Conservation (phyloP, 1,140 invertebrate species). For the Macrostomum lignano region DNA sequence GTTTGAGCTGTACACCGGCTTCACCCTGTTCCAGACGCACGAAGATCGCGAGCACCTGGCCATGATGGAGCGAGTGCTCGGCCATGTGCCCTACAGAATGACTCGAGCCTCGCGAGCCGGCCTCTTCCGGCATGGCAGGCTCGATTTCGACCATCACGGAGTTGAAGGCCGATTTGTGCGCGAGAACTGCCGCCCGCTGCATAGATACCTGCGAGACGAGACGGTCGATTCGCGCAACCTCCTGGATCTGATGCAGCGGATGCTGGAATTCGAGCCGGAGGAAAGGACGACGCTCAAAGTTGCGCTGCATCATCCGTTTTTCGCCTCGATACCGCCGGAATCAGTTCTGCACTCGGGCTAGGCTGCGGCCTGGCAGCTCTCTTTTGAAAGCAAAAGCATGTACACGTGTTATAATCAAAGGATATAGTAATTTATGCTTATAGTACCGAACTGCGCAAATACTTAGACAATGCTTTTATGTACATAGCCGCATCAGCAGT, state of each 20-base stretch:
- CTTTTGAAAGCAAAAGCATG: too few species aligned
- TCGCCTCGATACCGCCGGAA: background rate
- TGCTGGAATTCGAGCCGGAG: constrained; percentile 4
- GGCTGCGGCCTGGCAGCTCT: too few species aligned
- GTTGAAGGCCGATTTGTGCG: constrained; percentile 21
- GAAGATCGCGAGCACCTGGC: constrained; percentile 96
- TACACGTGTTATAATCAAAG: too few species aligned
- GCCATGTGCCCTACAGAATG: constrained; percentile 77
- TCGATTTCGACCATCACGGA: constrained; percentile 24
- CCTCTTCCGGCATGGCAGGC: constrained; percentile 22
- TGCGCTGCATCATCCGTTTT: constrained; percentile 4
- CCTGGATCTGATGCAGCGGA: constrained; percentile 5
- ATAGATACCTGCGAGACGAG: background rate
- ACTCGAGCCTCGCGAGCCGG: constrained; percentile 45
- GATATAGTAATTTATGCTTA: too few species aligned
- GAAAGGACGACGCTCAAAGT: background rate
- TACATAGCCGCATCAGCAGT: too few species aligned
- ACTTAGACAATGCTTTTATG: too few species aligned
- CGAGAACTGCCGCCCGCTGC: constrained; percentile 71
- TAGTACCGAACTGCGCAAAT: too few species aligned
- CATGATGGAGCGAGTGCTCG: constrained; percentile 96
- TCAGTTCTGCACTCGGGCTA: too few species aligned
- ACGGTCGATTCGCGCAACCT: background rate
- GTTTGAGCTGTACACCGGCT: constrained; percentile 88
- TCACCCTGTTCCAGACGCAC: constrained; percentile 91